Conservation (phyloP, 2,797 vertebrate genomes). For the Loriculus beryllinus region DNA sequence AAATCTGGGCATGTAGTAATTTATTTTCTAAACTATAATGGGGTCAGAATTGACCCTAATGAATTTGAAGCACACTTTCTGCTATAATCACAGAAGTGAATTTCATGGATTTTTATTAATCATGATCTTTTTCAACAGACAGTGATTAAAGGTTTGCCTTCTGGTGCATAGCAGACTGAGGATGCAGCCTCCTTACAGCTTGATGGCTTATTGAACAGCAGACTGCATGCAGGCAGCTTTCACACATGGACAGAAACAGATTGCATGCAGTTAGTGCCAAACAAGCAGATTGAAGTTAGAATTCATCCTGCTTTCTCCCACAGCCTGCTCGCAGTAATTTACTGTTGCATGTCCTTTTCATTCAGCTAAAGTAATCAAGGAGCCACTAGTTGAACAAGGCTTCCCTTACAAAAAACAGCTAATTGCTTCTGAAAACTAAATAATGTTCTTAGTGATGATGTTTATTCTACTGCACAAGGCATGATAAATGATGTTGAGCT, state of each 20-base stretch:
- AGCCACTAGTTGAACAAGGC: not conserved
- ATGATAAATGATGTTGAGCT: not conserved
- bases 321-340: slow-evolving; percentile 10
- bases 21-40: slow-evolving; percentile 60
- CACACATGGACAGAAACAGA: slow-evolving; percentile 17
- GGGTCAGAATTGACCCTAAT: slow-evolving; percentile 39
- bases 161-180: slow-evolving; percentile 41
- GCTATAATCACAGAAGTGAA: slow-evolving; percentile 46
- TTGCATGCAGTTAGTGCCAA: slow-evolving; percentile 46
- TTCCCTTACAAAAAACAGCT: not conserved
- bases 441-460: not conserved
- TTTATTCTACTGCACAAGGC: not conserved
- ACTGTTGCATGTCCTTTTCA: not conserved
- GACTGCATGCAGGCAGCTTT: slow-evolving; percentile 48
- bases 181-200: not conserved
- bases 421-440: slow-evolving; percentile 59
- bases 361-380: slow-evolving; percentile 36
- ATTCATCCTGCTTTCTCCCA: not conserved
- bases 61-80: slow-evolving; percentile 41
- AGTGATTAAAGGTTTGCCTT: slow-evolving; percentile 55
- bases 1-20: slow-evolving; percentile 42
- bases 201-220: not conserved
- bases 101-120: slow-evolving; percentile 55
- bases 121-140: slow-evolving; percentile 47
- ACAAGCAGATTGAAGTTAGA: slow-evolving; percentile 14